Percentiles rank a stretch among this genome's conserved stretches.
phyloP scores from a whole-genome alignment of 2,113 vertebrate genomes.

The Paratilapia polleni region DNA sequence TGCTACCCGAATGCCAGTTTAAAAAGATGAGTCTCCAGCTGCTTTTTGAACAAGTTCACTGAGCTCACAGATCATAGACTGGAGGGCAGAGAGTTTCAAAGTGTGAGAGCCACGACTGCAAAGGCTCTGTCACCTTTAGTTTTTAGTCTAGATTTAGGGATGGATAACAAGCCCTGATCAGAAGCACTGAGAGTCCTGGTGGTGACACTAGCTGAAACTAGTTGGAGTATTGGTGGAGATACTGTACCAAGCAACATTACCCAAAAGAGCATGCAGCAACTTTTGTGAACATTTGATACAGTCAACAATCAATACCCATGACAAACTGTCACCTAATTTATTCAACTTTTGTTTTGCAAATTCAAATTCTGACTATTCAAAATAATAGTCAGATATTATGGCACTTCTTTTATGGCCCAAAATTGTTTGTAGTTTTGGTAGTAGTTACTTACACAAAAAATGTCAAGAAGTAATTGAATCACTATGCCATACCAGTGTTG shows the following conservation, averaged over 20 bases:
- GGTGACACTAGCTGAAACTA: background rate
- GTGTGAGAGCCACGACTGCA: too few relatives aligned
- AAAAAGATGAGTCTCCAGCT: too few relatives aligned
- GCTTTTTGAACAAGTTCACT: too few relatives aligned
- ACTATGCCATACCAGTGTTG: background rate
- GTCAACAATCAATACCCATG: background rate
- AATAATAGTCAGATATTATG: background rate
- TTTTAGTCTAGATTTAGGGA: too few relatives aligned
- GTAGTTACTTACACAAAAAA: background rate
- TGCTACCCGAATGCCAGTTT: too few relatives aligned
- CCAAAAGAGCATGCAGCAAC: background rate
- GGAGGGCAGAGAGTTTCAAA: too few relatives aligned
- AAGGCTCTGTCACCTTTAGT: too few relatives aligned
- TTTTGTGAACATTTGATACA: background rate
- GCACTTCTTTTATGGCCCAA: background rate
- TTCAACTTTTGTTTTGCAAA: background rate
- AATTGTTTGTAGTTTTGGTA: background rate
- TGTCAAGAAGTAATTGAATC: background rate
- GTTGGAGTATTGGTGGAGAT: background rate
- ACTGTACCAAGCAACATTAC: background rate
- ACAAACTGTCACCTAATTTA: background rate
- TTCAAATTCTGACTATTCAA: background rate
- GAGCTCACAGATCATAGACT: too few relatives aligned
- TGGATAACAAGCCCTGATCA: too few relatives aligned
- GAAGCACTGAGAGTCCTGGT: too few relatives aligned